Evolutionary conservation across 2,888 invertebrate genomes (phyloP).

Genomic region (Platycheirus rosarum): DNA sequence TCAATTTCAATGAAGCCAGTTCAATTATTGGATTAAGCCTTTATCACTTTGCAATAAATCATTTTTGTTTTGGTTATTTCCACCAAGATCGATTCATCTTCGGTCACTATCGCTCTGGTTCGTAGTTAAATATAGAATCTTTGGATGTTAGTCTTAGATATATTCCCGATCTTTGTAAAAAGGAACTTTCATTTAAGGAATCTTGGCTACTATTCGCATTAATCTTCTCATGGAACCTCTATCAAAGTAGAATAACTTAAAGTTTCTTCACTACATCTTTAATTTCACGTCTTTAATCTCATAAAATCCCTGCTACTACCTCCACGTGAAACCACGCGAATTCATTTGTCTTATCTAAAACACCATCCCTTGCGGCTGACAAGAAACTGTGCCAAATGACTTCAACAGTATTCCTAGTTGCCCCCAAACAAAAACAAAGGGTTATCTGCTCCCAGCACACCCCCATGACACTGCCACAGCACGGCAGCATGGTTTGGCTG

Average conservation of each 20-base stretch:
- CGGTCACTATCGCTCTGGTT: too few relatives aligned
- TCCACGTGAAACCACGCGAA: background rate
- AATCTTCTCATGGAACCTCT: too few relatives aligned
- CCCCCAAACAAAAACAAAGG: conserved; percentile 12
- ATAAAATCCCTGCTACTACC: background rate
- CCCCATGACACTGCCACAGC: background rate
- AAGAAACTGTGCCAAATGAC: conserved; percentile 25
- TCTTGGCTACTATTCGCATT: too few relatives aligned
- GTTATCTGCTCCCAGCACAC: background rate
- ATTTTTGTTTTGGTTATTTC: too few relatives aligned
- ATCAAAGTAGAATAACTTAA: background rate
- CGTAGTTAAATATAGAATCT: too few relatives aligned
- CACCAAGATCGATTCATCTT: too few relatives aligned
- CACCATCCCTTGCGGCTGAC: conserved; percentile 10
- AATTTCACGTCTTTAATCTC: conserved; percentile 4
- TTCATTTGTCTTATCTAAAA: conserved; percentile 3
- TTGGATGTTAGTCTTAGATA: too few relatives aligned
- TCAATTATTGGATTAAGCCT: too few relatives aligned
- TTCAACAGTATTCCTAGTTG: conserved; percentile 24
- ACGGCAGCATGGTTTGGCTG: background rate
- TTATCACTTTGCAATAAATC: too few relatives aligned
- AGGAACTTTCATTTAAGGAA: too few relatives aligned
- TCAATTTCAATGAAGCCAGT: too few relatives aligned
- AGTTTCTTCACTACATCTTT: background rate
- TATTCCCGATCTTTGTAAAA: too few relatives aligned